These are phyloP conservation scores for Rhimphoctona megacephalus DNA, from an alignment of 2,888 invertebrate species.

Conservation along the genomic window DNA sequence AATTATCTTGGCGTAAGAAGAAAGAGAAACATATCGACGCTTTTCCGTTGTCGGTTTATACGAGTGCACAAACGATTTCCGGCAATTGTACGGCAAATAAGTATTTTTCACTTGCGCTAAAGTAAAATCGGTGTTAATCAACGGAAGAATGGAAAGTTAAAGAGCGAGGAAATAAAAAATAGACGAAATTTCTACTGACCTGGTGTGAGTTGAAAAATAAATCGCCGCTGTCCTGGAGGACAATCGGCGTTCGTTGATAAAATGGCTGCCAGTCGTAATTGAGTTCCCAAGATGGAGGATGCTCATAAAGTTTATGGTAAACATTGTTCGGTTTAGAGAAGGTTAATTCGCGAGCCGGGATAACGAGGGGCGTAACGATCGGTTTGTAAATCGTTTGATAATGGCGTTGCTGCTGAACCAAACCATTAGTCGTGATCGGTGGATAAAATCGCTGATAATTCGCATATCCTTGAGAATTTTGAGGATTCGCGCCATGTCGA, in stretches of 20 bases:
- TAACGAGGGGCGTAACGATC: slow-evolving; percentile 74
- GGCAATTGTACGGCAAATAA: slow-evolving; percentile 45
- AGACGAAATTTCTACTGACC: slow-evolving; percentile 66
- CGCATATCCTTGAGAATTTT: slow-evolving; percentile 72
- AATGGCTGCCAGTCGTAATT: slow-evolving; percentile 76
- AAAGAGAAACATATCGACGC: slow-evolving; percentile 35
- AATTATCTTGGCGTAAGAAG: slow-evolving; percentile 6
- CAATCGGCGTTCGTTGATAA: slow-evolving; percentile 74
- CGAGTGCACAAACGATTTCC: slow-evolving; percentile 39
- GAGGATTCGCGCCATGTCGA: slow-evolving; percentile 18
- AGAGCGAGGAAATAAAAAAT: neutral
- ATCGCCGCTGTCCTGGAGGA: slow-evolving; percentile 71
- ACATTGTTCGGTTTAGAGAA: slow-evolving; percentile 60
- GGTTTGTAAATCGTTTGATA: slow-evolving; percentile 75
- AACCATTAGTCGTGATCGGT: slow-evolving; percentile 56
- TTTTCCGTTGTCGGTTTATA: slow-evolving; percentile 13
- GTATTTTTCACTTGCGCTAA: slow-evolving; percentile 14
- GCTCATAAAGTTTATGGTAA: slow-evolving; percentile 31
- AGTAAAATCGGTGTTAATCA: neutral
- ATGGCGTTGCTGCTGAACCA: slow-evolving; percentile 51
- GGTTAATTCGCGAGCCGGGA: slow-evolving; percentile 71
- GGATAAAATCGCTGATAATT: slow-evolving; percentile 70
- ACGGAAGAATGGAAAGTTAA: neutral
- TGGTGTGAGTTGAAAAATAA: slow-evolving; percentile 77
- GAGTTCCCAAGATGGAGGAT: slow-evolving; percentile 73